phyloP scores from a whole-genome alignment of 2,888 invertebrate genomes.

The Drosophila tripunctata region DNA sequence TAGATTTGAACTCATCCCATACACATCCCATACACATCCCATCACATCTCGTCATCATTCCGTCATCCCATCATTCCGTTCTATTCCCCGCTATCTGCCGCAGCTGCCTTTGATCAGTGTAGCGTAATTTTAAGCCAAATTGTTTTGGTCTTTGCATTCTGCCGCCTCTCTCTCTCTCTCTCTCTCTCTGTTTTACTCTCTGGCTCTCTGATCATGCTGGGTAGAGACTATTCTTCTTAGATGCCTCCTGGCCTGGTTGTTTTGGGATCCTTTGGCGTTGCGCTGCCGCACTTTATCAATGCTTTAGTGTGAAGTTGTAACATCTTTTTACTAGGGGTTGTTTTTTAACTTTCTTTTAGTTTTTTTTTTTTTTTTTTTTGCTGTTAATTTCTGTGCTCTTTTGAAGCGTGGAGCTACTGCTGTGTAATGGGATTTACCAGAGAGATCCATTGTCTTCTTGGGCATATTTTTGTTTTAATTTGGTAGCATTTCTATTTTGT shows the following conservation, averaged over 20 bases:
- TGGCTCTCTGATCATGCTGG: constrained; percentile 35
- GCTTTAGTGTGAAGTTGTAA: constrained; percentile 81
- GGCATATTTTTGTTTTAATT: constrained; percentile 25
- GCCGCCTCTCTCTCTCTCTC: too few relatives aligned
- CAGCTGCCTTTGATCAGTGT: constrained; percentile 81
- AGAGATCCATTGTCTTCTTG: constrained; percentile 44
- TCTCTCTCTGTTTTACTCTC: too few relatives aligned
- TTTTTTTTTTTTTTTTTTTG: background rate
- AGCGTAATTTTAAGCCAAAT: constrained; percentile 82
- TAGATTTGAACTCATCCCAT: constrained; percentile 4
- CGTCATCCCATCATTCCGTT: constrained; percentile 50
- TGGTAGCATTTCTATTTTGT: constrained; percentile 7
- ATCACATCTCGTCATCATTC: constrained; percentile 26
- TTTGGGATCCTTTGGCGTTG: constrained; percentile 64
- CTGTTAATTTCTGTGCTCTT: constrained; percentile 52
- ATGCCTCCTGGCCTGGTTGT: background rate
- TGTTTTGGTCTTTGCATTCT: constrained; percentile 55
- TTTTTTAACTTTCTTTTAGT: constrained; percentile 2
- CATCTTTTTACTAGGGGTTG: constrained; percentile 56
- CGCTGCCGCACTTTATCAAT: constrained; percentile 74
- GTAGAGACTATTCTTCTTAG: constrained; percentile 1
- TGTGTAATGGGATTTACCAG: constrained; percentile 70
- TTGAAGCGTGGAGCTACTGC: constrained; percentile 74
- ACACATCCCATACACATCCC: constrained; percentile 4
- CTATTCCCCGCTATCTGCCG: constrained; percentile 51